Base-by-base conservation (phyloP, 2,113 vertebrate species). In the Lepisosteus oculatus region DNA sequence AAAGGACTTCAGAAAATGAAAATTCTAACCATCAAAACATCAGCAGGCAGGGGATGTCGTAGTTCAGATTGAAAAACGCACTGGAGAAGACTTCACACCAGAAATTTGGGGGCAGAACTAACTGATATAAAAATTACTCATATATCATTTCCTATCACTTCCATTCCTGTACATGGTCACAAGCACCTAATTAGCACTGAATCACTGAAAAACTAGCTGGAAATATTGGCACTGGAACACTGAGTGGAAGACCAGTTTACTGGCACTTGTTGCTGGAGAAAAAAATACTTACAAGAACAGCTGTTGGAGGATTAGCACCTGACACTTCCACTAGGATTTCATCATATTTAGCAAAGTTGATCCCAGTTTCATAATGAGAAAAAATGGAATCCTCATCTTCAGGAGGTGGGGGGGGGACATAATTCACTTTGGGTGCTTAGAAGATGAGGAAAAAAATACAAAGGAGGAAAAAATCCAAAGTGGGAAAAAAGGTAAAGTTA, bases 311-410 rank as follows among this genome's bases (percentile, higher is more conserved):
- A 75, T 96, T 90, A 76, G 76, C 71, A 75, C 97, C 97, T 29
- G 93, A 95, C 3, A 98, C 91, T 45, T 97, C 87, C 0, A 98
- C 96, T 56, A 85, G 0, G 1, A 94, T 96, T 51, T 95, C 90
- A 71, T 98, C 97, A 4, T 98, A 99, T 83, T 98, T 99, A 73
- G 95, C 85, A 78, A 99, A 99, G 85, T 99, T 97, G 70, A 95
- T 94, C 71, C 97, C 97, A 0, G 87, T 87, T 74, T 93, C 79
- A 29, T 97, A 97, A 73, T 75, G 94, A 59, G 93, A 83, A 84
- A 99, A 99, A 67, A 99, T 90, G 1, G 92, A 81, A 1, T 82
- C 77, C 47, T 98, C 97, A 29, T 94, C 91, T 8, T 95, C 94
- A 17, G 95, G 86, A 3, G 95, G 94, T 5, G 93, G 85, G 0